Evolutionary conservation across 2,113 vertebrate species (phyloP).

Genomic region (Anhinga rufa): DNA sequence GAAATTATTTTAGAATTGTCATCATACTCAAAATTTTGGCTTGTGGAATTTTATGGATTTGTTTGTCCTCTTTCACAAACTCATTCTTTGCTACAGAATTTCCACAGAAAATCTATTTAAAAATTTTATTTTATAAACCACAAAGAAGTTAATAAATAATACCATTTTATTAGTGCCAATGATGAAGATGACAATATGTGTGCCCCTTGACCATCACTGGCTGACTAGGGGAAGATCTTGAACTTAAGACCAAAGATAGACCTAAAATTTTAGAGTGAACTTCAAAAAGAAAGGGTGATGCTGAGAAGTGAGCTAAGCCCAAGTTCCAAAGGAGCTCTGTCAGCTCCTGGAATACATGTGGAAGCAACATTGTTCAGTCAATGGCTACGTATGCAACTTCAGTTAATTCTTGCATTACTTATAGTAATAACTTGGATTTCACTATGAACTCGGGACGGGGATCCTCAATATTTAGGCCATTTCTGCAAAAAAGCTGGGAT

Average conservation of each 20-base stretch:
- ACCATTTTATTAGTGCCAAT: neutral
- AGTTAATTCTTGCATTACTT: neutral
- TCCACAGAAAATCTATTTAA: neutral
- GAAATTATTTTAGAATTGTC: neutral
- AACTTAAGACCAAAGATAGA: neutral
- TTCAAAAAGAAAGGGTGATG: neutral
- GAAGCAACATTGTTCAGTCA: neutral
- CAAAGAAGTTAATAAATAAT: neutral
- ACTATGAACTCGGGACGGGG: neutral
- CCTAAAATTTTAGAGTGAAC: neutral
- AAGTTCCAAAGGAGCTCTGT: neutral
- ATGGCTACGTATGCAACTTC: rapidly evolving
- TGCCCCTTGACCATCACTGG: neutral
- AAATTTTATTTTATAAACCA: neutral
- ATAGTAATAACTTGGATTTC: neutral
- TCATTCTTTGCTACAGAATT: neutral
- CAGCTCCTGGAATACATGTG: neutral
- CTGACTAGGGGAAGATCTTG: neutral
- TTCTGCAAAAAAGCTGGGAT: neutral
- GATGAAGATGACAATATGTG: neutral
- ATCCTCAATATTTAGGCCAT: neutral
- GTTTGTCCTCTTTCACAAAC: neutral
- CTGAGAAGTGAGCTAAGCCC: neutral
- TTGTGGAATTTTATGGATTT: neutral
- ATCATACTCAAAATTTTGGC: neutral